Evolutionary conservation across 2,888 invertebrate species (phyloP).

Genomic region (Ditylenchus weischeri): DNA sequence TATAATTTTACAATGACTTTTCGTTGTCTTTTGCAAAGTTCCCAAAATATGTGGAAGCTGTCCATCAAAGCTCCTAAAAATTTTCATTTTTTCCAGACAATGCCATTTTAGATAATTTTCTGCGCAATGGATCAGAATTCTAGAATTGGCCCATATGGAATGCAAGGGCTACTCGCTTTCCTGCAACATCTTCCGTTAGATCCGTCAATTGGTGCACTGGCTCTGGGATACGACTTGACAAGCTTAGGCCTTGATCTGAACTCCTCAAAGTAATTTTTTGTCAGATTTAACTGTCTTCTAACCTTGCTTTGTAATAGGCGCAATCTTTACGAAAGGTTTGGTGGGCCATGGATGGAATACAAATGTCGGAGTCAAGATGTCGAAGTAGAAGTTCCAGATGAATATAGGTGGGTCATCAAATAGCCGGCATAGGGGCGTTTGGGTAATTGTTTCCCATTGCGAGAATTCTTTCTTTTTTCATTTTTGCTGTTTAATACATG

Average conservation of each 20-base stretch:
- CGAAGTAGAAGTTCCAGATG: constrained; percentile 62
- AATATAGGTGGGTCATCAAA: no score
- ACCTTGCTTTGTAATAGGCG: constrained; percentile 17
- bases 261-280: constrained; percentile 73
- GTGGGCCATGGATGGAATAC: constrained; percentile 95
- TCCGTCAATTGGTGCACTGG: constrained; percentile 64
- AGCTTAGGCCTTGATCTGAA: constrained; percentile 95
- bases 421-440: no score
- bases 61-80: no score
- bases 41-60: no score
- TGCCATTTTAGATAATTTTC: no score
- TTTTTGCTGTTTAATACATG: no score
- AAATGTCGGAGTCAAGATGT: constrained; percentile 97
- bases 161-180: constrained; percentile 94
- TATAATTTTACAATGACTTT: no score
- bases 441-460: no score
- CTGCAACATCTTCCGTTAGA: constrained; percentile 67
- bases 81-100: no score
- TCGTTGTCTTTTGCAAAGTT: no score
- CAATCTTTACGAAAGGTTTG: constrained; percentile 90
- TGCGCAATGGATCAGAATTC: no score
- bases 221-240: constrained; percentile 94
- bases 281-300: constrained; percentile 34
- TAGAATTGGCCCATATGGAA: constrained; percentile 84
- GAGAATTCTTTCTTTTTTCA: no score